These are phyloP conservation scores for Piprites chloris DNA, from an alignment of 2,113 vertebrate genomes.

Conservation along the genomic window DNA sequence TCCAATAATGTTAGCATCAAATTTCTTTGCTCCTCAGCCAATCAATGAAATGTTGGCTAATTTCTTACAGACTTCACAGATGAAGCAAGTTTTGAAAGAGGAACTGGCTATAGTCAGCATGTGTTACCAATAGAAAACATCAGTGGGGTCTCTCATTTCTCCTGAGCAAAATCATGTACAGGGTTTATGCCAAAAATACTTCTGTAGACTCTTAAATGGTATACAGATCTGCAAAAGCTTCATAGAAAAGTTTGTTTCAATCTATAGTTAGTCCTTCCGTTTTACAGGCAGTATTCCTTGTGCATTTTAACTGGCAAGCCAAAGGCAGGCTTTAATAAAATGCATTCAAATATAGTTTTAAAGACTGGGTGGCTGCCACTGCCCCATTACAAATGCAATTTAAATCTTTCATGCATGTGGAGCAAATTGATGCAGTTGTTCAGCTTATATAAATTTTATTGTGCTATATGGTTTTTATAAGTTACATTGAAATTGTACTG, in stretches of 20 bases:
- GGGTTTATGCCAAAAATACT: background rate
- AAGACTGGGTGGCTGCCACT: background rate
- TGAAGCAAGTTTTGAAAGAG: background rate
- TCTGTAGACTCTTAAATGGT: background rate
- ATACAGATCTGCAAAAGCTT: background rate
- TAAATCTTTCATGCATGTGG: background rate
- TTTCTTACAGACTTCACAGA: background rate
- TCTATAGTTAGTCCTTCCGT: background rate
- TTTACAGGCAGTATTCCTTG: background rate
- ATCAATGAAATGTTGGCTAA: background rate
- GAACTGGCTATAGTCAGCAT: background rate
- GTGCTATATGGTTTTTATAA: background rate
- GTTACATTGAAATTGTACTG: background rate
- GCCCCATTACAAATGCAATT: background rate
- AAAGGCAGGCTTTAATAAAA: background rate
- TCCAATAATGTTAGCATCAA: background rate
- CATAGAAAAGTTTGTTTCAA: background rate
- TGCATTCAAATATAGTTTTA: background rate
- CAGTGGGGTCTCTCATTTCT: background rate
- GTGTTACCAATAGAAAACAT: background rate
- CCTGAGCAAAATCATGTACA: background rate
- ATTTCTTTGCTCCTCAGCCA: background rate
- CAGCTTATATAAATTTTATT: background rate
- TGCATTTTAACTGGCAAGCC: background rate
- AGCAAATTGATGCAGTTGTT: background rate